These are phyloP conservation scores for Lasioglossum marginatum DNA, from an alignment of 2,888 invertebrate species.

Conservation along the genomic window DNA sequence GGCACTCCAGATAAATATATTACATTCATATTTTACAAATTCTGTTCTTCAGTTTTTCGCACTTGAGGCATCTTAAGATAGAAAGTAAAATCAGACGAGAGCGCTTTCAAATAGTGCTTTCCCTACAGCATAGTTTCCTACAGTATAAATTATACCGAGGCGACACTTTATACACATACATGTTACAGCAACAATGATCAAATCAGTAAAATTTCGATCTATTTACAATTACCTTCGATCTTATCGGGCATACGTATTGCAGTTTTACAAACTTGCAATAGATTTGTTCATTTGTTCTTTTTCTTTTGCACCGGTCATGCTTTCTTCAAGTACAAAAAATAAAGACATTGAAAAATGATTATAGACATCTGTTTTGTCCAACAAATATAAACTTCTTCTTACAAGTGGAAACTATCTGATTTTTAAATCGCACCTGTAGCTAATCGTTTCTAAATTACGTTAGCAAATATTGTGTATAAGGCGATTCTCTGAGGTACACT, in stretches of 20 bases:
- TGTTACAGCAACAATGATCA: conserved; percentile 54
- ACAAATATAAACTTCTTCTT: conserved; percentile 34
- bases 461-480: conserved; percentile 61
- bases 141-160: conserved; percentile 53
- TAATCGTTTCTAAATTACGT: conserved; percentile 52
- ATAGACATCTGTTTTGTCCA: conserved; percentile 31
- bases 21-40: conserved; percentile 82
- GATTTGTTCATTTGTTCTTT: conserved; percentile 12
- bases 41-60: conserved; percentile 64
- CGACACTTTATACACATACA: conserved; percentile 54
- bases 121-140: conserved; percentile 35
- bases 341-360: conserved; percentile 29
- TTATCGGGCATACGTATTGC: conserved; percentile 22
- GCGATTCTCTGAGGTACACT: conserved; percentile 41
- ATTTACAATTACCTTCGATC: conserved; percentile 50
- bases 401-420: conserved; percentile 44
- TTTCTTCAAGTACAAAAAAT: conserved; percentile 37
- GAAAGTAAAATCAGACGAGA: conserved; percentile 56
- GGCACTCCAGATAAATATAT: conserved; percentile 84
- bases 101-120: conserved; percentile 33
- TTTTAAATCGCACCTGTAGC: conserved; percentile 37
- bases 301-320: conserved; percentile 8
- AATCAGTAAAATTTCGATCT: conserved; percentile 46
- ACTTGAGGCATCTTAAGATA: conserved; percentile 61
- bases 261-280: conserved; percentile 19